Percentiles rank a stretch among this genome's conserved stretches.
These are phyloP conservation scores for Oceanites oceanicus DNA, from an alignment of 2,113 vertebrate genomes.

Conservation along the genomic window DNA sequence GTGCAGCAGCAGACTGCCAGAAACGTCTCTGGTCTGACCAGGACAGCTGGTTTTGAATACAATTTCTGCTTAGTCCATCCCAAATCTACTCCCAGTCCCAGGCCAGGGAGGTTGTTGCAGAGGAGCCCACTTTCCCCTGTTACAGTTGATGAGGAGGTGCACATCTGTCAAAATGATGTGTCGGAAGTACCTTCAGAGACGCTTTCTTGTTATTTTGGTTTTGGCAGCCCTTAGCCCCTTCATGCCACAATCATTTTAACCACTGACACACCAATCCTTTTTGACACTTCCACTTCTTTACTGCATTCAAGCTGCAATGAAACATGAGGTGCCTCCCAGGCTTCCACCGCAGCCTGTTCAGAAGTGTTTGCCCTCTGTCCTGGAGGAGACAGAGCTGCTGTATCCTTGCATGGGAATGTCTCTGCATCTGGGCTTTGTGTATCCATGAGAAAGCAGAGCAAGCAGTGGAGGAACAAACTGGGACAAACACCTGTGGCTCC, in stretches of 20 bases:
- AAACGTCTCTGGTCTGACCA: neutral
- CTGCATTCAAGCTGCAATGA: neutral
- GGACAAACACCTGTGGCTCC: neutral
- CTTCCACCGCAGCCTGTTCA: neutral
- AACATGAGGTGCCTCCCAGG: neutral
- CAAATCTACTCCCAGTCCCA: neutral
- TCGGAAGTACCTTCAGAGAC: neutral
- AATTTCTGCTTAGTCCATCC: neutral
- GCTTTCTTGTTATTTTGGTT: neutral
- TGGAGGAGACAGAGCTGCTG: neutral
- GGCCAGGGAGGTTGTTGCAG: neutral
- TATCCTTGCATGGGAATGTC: neutral
- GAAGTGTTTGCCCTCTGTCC: neutral
- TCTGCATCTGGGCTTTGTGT: neutral
- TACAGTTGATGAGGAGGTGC: neutral
- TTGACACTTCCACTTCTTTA: neutral
- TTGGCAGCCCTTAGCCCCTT: constrained; percentile 2
- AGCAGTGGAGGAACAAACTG: neutral
- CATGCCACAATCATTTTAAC: neutral
- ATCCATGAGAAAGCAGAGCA: neutral
- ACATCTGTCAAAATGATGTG: neutral
- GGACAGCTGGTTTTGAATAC: neutral
- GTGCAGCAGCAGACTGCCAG: neutral
- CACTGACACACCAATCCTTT: constrained; percentile 3
- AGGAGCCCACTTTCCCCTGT: neutral